These are phyloP conservation scores for Microcebus murinus DNA, from an alignment of 2,113 vertebrate genomes.

Conservation along the genomic window DNA sequence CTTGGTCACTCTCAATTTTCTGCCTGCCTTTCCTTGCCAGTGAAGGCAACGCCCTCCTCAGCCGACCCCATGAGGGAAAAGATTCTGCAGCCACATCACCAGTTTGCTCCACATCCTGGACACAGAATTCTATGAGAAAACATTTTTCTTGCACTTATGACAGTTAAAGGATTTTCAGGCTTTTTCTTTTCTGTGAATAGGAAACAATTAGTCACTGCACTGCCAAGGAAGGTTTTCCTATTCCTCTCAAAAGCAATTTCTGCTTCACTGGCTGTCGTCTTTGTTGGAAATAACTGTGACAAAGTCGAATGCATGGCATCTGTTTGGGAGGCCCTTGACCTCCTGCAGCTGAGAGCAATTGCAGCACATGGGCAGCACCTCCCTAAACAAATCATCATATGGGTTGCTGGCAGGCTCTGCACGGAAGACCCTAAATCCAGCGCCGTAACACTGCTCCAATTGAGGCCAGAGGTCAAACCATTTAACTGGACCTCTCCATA, in stretches of 20 bases:
- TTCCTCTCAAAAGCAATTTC: constrained; percentile 62
- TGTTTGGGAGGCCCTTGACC: constrained; percentile 13
- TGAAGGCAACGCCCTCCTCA: background rate
- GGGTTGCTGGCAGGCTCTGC: background rate
- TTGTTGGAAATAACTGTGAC: constrained; percentile 50
- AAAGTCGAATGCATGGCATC: constrained; percentile 34
- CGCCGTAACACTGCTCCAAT: background rate
- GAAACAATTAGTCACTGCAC: constrained; percentile 45
- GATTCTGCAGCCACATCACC: background rate
- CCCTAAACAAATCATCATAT: constrained; percentile 8
- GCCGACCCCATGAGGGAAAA: background rate
- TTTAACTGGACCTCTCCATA: background rate
- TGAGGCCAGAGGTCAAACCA: constrained; percentile 1
- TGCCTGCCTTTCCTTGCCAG: background rate
- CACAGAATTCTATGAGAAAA: constrained; percentile 19
- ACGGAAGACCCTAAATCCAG: background rate
- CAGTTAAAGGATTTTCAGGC: constrained; percentile 6
- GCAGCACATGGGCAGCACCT: background rate
- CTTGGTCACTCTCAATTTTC: background rate
- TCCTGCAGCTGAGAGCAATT: background rate
- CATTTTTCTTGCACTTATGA: background rate
- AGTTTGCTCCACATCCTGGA: background rate
- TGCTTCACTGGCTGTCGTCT: constrained; percentile 47
- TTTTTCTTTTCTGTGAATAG: constrained; percentile 42
- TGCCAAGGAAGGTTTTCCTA: constrained; percentile 19